Percentiles rank a stretch among this genome's conserved stretches.
These are phyloP conservation scores for Argya squamiceps DNA, from an alignment of 2,797 vertebrate genomes.

Conservation along the genomic window DNA sequence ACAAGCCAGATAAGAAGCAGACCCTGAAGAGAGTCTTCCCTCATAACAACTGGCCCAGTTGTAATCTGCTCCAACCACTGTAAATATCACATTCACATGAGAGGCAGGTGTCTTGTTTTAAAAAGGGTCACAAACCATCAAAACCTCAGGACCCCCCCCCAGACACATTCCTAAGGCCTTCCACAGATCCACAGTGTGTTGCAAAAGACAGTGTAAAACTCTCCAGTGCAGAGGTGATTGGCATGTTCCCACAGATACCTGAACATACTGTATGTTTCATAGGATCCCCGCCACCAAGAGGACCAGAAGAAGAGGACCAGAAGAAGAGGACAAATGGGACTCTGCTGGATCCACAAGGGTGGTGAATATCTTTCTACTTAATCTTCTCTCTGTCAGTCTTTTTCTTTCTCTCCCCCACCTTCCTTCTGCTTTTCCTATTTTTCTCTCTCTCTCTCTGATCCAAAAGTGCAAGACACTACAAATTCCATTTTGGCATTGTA, in stretches of 20 bases:
- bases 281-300: not conserved
- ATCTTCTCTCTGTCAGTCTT: not conserved
- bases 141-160: fast-evolving
- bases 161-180: not conserved
- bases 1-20: not conserved
- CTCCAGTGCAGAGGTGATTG: not conserved
- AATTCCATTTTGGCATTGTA: not conserved
- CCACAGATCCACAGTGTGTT: not conserved
- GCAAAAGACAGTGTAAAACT: not conserved
- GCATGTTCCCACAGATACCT: fast-evolving
- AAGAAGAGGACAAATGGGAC: not conserved
- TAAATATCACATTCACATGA: not conserved
- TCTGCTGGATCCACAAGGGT: not conserved
- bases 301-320: not conserved
- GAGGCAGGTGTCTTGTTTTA: not conserved
- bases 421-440: not conserved
- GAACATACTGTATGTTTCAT: fast-evolving
- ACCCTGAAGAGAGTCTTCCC: not conserved
- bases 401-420: not conserved
- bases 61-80: not conserved
- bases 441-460: not conserved
- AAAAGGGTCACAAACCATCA: not conserved
- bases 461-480: not conserved
- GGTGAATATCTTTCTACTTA: not conserved
- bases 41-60: not conserved